Percentiles rank a stretch among this genome's conserved stretches.
Conservation (phyloP, 2,113 vertebrate genomes). For the Prionailurus bengalensis region DNA sequence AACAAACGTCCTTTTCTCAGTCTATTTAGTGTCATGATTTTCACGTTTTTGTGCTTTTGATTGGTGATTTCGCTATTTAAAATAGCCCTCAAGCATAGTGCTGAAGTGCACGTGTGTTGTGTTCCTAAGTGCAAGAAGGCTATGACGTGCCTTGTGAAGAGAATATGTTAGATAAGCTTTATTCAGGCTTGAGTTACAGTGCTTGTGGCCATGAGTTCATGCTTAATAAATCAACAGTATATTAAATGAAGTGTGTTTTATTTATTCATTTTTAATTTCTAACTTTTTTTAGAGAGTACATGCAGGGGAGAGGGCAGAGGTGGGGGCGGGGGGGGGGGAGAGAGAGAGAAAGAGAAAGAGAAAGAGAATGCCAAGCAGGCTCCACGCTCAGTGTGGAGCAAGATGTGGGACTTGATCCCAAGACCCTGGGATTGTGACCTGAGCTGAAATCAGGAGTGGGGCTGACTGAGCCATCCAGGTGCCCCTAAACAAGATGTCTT, state of each 20-base stretch:
- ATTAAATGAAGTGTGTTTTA: neutral
- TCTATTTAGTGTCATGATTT: neutral
- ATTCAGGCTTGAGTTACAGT: neutral
- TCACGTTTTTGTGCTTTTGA: neutral
- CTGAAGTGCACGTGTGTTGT: neutral
- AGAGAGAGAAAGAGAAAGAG: no score
- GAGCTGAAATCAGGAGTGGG: no score
- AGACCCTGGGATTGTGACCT: no score
- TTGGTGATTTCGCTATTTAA: neutral
- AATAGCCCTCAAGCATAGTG: neutral
- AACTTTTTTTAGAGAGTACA: no score
- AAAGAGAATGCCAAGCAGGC: no score
- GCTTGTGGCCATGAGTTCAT: neutral
- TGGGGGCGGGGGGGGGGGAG: fast-evolving
- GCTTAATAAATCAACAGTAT: neutral
- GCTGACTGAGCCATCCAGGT: no score
- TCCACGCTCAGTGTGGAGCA: no score
- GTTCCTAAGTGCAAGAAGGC: neutral
- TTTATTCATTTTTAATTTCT: no score
- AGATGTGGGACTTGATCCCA: no score
- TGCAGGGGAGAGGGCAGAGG: no score
- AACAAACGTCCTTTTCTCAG: neutral
- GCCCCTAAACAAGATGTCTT: neutral
- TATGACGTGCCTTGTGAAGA: neutral
- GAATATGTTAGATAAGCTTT: neutral